Conservation (phyloP, 2,113 vertebrate genomes). For the Psilopsiagon aymara region DNA sequence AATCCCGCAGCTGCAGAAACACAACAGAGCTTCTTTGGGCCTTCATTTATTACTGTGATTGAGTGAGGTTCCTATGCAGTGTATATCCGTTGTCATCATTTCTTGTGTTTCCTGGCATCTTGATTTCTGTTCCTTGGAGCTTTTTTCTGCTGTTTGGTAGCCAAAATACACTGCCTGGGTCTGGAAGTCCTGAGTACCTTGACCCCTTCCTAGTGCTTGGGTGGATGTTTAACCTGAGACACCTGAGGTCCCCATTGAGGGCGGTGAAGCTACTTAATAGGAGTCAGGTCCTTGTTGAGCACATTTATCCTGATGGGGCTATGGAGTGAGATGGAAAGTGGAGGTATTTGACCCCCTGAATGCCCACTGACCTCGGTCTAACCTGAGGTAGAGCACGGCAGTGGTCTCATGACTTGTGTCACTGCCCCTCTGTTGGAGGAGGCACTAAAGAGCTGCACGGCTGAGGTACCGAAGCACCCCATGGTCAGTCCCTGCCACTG, state of each 20-base stretch:
- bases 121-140: neutral
- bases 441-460: neutral
- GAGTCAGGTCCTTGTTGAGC: neutral
- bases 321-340: neutral
- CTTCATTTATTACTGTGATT: neutral
- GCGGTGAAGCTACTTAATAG: neutral
- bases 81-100: accelerated
- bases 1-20: neutral
- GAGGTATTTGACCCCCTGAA: neutral
- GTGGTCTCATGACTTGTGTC: neutral
- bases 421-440: neutral
- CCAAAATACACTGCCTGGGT: neutral
- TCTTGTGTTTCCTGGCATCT: neutral
- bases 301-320: neutral
- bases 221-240: neutral
- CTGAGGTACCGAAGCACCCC: neutral
- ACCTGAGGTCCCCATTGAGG: accelerated
- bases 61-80: neutral
- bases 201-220: neutral
- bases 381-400: neutral
- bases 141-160: neutral
- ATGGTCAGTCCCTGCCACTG: neutral
- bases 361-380: slow-evolving; percentile 12
- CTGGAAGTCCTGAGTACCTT: neutral
- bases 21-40: neutral